Evolutionary conservation across 2,797 vertebrate species (phyloP).

Genomic region (Heliangelus exortis): DNA sequence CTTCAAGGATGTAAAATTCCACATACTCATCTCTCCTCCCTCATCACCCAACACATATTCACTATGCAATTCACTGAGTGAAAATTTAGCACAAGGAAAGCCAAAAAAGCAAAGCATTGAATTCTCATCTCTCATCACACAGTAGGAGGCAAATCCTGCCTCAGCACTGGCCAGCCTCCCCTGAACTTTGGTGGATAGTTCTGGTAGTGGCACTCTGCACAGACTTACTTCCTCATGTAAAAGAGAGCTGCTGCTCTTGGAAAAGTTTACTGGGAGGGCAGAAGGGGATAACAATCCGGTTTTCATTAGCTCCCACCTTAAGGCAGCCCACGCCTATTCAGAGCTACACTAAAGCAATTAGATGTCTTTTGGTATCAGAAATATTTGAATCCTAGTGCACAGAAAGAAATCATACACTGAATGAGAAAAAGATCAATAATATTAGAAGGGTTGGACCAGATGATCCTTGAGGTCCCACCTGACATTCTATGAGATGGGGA

Average conservation of each 20-base stretch:
- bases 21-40: background rate
- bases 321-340: background rate
- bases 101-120: slow-evolving; percentile 17
- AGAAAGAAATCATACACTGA: background rate
- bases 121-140: slow-evolving; percentile 51
- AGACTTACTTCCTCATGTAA: background rate
- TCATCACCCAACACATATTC: background rate
- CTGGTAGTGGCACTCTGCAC: background rate
- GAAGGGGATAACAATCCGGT: background rate
- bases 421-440: background rate
- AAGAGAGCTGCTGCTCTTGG: background rate
- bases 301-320: slow-evolving; percentile 31
- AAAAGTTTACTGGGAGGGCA: background rate
- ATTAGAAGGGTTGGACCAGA: too few species aligned
- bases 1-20: slow-evolving; percentile 32
- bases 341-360: background rate
- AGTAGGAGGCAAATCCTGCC: slow-evolving; percentile 55
- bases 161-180: background rate
- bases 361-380: slow-evolving; percentile 8
- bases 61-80: slow-evolving; percentile 35
- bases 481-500: background rate
- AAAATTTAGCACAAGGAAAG: slow-evolving; percentile 10
- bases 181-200: slow-evolving; percentile 19
- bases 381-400: background rate
- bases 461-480: too few species aligned